Evolutionary conservation across 2,113 vertebrate species (phyloP).

Genomic region (Hystrix cristata): DNA sequence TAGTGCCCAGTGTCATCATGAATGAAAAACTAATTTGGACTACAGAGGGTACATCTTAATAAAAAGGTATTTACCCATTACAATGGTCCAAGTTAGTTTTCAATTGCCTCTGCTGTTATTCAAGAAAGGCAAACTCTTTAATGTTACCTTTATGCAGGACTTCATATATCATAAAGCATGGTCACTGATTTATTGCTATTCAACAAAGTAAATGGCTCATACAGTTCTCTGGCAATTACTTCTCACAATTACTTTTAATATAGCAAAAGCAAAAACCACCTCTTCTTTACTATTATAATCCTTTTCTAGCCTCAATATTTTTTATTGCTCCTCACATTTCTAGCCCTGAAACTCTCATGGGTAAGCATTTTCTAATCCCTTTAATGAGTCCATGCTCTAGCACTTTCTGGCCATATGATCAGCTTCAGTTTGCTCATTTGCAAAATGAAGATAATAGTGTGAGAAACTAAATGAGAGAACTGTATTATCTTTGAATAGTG

Average conservation of each 20-base stretch:
- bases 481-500: conserved; percentile 52
- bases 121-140: conserved; percentile 47
- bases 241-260: not conserved
- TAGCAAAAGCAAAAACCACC: not conserved
- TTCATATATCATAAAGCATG: conserved; percentile 28
- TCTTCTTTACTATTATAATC: conserved; percentile 45
- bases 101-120: conserved; percentile 15
- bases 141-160: conserved; percentile 11
- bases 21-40: conserved; percentile 29
- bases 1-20: not conserved
- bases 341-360: conserved; percentile 9
- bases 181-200: conserved; percentile 37
- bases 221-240: conserved; percentile 23
- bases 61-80: not conserved
- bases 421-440: conserved; percentile 40
- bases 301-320: conserved; percentile 26
- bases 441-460: conserved; percentile 64
- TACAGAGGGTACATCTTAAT: not conserved
- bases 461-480: conserved; percentile 62
- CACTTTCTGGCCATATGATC: not conserved
- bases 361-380: conserved; percentile 37
- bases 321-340: not conserved
- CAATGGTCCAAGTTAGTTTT: conserved; percentile 15
- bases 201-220: conserved; percentile 40
- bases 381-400: conserved; percentile 5